Conservation (phyloP, 92 coral and sea anemone genomes). For the Chrysogorgia sp. region DNA sequence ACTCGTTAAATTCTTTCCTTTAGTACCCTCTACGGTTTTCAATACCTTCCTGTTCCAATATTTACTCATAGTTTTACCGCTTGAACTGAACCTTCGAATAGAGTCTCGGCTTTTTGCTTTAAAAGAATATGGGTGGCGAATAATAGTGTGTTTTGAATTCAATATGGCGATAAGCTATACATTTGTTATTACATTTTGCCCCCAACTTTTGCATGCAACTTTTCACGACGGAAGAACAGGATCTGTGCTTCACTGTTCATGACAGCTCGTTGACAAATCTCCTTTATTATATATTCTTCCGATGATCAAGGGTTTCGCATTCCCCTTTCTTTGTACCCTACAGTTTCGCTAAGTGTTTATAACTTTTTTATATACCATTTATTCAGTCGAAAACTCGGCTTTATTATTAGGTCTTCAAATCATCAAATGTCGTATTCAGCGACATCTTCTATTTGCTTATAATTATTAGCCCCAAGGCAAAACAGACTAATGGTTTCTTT, state of each 20-base stretch:
- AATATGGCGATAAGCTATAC: too few relatives aligned
- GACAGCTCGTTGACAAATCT: conserved; percentile 35
- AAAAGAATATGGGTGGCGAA: too few relatives aligned
- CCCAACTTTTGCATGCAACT: conserved; percentile 5
- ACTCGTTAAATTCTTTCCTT: neutral
- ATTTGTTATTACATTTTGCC: neutral
- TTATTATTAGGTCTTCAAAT: neutral
- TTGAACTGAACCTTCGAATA: neutral
- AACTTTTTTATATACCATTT: neutral
- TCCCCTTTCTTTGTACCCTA: too few relatives aligned
- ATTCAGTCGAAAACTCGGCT: neutral
- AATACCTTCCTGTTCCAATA: conserved; percentile 35
- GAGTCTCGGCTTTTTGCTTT: neutral
- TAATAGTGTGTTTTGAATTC: too few relatives aligned
- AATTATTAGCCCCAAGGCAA: neutral
- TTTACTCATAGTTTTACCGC: conserved; percentile 6
- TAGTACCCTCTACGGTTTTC: neutral
- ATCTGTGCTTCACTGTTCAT: conserved; percentile 17
- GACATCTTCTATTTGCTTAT: neutral
- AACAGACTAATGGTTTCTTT: neutral
- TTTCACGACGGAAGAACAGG: conserved; percentile 2
- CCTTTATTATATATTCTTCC: conserved; percentile 17
- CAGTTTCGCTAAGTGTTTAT: neutral
- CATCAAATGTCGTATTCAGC: neutral
- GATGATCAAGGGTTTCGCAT: neutral